phyloP scores from a whole-genome alignment of 2,888 invertebrate species.

The Volucella inanis region DNA sequence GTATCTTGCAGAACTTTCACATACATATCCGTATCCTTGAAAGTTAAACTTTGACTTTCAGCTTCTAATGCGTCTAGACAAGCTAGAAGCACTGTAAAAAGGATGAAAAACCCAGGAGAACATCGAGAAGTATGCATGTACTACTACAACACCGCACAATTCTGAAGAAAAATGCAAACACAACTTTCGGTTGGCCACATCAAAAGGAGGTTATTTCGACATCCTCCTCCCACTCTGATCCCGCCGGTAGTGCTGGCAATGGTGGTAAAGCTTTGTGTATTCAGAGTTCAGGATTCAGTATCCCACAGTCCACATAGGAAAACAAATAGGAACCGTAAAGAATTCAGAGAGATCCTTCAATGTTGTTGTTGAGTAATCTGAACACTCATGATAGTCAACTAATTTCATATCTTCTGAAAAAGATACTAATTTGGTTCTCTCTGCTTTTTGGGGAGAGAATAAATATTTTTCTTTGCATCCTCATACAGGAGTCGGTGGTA shows the following conservation, averaged over 20 bases:
- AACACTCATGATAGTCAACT: constrained; percentile 39
- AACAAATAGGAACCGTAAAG: constrained; percentile 24
- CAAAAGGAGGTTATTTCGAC: constrained; percentile 52
- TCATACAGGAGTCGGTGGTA: constrained; percentile 23
- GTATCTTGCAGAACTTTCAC: constrained; percentile 2
- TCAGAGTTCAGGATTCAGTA: no score
- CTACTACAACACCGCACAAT: no score
- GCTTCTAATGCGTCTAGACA: constrained; percentile 51
- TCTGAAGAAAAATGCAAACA: constrained; percentile 24
- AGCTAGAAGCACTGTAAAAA: constrained; percentile 32
- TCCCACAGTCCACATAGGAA: constrained; percentile 13
- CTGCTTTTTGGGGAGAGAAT: constrained; percentile 4
- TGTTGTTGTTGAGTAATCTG: constrained; percentile 29
- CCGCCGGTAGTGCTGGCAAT: not conserved
- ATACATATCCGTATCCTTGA: not conserved
- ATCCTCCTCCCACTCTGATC: not conserved
- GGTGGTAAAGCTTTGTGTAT: constrained; percentile 34
- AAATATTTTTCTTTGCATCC: constrained; percentile 6
- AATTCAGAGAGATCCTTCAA: constrained; percentile 29
- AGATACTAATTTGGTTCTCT: constrained; percentile 48
- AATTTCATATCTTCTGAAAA: constrained; percentile 50
- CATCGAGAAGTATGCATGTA: no score
- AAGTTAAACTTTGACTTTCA: constrained; percentile 44
- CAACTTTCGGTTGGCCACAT: constrained; percentile 57
- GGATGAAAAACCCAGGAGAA: not conserved